phyloP scores from a whole-genome alignment of 2,113 vertebrate species.

The Rhabdornis inornatus region DNA sequence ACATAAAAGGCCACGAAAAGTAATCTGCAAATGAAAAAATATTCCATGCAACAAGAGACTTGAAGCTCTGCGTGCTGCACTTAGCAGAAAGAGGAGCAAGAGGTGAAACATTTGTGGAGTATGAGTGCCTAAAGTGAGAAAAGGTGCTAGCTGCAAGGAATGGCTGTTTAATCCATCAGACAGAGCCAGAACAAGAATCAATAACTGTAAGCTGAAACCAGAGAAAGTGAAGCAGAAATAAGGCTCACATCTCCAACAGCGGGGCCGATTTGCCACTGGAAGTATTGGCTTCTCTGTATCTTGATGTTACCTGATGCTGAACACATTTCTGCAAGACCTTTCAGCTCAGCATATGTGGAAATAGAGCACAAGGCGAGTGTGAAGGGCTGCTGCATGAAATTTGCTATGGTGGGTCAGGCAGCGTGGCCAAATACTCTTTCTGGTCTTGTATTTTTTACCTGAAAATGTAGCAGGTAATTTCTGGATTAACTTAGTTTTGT shows the following conservation, averaged over 20 bases:
- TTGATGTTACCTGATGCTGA: background rate
- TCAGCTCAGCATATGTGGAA: background rate
- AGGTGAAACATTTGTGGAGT: conserved; percentile 24
- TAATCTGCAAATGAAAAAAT: background rate
- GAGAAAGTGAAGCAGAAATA: conserved; percentile 29
- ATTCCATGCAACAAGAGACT: background rate
- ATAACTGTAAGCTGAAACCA: conserved; percentile 26
- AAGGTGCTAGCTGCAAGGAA: background rate
- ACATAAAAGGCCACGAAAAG: background rate
- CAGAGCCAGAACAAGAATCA: conserved; percentile 11
- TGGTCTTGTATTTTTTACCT: background rate
- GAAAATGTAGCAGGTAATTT: background rate
- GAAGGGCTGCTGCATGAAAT: background rate
- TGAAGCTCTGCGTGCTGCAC: background rate
- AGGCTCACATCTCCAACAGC: background rate
- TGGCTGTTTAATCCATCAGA: conserved; percentile 28
- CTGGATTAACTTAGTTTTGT: background rate
- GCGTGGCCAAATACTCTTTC: background rate
- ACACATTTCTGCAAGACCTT: conserved; percentile 11
- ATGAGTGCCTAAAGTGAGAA: background rate
- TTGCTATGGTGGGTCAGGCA: fast-evolving
- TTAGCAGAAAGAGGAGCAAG: conserved; percentile 7
- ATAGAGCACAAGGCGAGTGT: background rate
- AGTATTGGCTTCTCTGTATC: background rate
- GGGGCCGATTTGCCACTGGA: conserved; percentile 9